A percentile compares a stretch with the other conserved stretches of the same genome.
phyloP scores from a whole-genome alignment of 2,113 vertebrate genomes.

The Helogale parvula region DNA sequence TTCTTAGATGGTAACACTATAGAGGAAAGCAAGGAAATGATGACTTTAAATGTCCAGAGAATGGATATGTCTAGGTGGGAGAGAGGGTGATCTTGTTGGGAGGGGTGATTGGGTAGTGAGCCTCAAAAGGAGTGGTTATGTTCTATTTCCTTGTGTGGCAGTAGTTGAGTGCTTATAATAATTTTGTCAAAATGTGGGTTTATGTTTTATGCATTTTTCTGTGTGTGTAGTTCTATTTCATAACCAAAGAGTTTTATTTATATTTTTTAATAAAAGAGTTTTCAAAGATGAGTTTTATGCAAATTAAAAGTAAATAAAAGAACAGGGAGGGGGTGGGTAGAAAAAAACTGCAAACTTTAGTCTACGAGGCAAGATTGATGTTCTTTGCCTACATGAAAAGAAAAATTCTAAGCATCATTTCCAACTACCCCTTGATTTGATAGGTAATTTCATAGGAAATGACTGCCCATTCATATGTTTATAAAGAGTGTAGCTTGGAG shows the following conservation, averaged over 20 bases:
- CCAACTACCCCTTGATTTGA: not conserved
- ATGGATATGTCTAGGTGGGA: not conserved
- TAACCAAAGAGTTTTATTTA: not conserved
- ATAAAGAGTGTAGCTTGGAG: slow-evolving; percentile 39
- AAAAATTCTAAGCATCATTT: slow-evolving; percentile 50
- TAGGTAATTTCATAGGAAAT: slow-evolving; percentile 66
- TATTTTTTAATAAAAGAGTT: not conserved
- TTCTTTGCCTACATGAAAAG: not conserved
- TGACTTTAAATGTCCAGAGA: not conserved
- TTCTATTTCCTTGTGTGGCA: not conserved
- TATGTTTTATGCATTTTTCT: slow-evolving; percentile 3
- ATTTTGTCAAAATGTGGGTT: not conserved
- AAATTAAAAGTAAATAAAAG: not conserved
- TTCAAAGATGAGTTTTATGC: not conserved
- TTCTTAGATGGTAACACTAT: not conserved
- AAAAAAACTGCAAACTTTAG: not conserved
- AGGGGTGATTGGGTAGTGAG: fast-evolving
- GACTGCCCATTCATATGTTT: slow-evolving; percentile 55
- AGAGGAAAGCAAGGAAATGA: not conserved
- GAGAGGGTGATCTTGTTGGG: not conserved
- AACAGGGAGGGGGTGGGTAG: not conserved
- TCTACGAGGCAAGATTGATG: not conserved
- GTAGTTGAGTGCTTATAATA: not conserved
- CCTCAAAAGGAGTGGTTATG: not conserved
- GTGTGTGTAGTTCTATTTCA: not conserved